phyloP scores from a whole-genome alignment of 1,140 invertebrate species.

The Saccostrea cuccullata region DNA sequence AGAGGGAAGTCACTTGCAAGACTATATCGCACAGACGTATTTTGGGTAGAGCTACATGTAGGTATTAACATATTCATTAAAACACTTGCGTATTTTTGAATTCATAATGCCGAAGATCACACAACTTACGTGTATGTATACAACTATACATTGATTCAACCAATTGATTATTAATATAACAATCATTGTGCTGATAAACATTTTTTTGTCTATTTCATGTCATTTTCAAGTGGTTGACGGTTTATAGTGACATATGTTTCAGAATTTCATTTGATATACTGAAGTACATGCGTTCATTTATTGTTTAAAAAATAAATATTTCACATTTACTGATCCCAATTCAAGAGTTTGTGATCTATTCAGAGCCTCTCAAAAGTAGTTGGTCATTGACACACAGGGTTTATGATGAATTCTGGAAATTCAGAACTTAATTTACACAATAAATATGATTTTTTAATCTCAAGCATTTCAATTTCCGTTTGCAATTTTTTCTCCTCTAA shows the following conservation, averaged over 20 bases:
- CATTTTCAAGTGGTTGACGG: not conserved
- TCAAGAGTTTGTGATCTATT: not conserved
- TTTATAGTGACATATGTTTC: not conserved
- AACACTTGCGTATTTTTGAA: not conserved
- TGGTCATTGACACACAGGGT: not conserved
- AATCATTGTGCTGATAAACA: too few species aligned
- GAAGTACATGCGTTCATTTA: not conserved
- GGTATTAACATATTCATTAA: not conserved
- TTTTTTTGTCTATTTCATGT: not conserved
- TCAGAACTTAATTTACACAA: not conserved
- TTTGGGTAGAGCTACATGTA: not conserved
- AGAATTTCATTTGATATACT: not conserved
- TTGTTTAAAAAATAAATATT: not conserved
- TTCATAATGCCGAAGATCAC: not conserved
- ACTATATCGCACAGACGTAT: slow-evolving; percentile 1
- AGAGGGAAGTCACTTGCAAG: not conserved
- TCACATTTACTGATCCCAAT: not conserved
- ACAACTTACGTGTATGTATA: not conserved
- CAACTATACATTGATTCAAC: not conserved
- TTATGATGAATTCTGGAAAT: not conserved
- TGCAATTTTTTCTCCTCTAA: slow-evolving; percentile 9
- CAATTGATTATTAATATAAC: not conserved
- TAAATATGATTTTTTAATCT: not conserved
- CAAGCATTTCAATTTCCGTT: not conserved
- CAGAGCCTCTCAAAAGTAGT: not conserved